Conservation (phyloP, 2,797 vertebrate genomes). For the Anas bernieri region DNA sequence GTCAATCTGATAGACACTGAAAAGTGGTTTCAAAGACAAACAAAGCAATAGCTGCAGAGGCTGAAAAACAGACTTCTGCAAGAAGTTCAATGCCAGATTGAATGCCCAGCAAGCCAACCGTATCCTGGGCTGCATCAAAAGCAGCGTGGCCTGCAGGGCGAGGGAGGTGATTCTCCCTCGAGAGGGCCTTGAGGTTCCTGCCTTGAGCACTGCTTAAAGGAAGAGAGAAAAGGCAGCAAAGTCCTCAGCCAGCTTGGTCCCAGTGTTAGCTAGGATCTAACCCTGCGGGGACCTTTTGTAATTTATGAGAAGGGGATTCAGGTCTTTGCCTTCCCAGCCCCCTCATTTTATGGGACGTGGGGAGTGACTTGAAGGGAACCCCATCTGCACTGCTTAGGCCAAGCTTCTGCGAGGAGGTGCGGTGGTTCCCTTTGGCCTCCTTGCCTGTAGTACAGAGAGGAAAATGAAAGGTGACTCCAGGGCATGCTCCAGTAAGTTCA, state of each 20-base stretch:
- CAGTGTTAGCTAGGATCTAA: not conserved
- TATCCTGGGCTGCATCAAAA: too few species aligned
- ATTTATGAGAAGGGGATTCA: not conserved
- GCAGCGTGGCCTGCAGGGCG: too few species aligned
- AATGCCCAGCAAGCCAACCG: too few species aligned
- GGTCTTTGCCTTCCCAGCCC: not conserved
- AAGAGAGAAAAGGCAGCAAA: not conserved
- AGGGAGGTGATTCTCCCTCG: too few species aligned
- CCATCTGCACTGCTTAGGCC: accelerated
- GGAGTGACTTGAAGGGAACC: not conserved
- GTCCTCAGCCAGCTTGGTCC: not conserved
- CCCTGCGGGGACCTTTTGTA: not conserved
- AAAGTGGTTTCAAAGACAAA: not conserved
- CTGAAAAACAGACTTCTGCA: not conserved
- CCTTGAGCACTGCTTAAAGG: not conserved
- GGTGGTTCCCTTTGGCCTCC: not conserved
- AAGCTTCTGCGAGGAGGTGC: not conserved
- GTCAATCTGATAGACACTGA: not conserved
- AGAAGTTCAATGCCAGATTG: not conserved
- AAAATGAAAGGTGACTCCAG: not conserved
- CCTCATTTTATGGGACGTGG: not conserved
- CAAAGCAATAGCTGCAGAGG: not conserved
- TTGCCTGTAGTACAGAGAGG: not conserved
- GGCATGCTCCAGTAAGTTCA: not conserved
- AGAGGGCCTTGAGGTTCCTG: not conserved